A percentile compares a stretch with the other conserved stretches of the same genome.
These are phyloP conservation scores for Pitta sordida DNA, from an alignment of 2,113 vertebrate genomes.

Conservation along the genomic window DNA sequence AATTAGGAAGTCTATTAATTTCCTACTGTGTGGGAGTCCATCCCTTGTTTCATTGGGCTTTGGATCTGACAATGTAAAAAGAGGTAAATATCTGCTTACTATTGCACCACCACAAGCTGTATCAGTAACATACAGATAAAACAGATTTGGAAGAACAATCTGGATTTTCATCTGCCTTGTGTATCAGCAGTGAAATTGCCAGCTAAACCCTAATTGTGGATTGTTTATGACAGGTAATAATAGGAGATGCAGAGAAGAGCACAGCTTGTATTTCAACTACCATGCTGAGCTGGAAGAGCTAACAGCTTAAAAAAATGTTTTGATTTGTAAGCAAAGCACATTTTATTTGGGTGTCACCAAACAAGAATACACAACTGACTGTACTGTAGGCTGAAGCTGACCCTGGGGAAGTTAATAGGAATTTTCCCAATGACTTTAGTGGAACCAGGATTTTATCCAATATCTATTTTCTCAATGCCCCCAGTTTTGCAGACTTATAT, in stretches of 20 bases:
- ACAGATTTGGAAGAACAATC: not conserved
- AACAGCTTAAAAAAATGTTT: not conserved
- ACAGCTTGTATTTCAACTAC: constrained; percentile 27
- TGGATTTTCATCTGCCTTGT: not conserved
- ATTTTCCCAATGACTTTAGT: not conserved
- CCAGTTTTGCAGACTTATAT: not conserved
- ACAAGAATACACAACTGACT: not conserved
- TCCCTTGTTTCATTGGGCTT: not conserved
- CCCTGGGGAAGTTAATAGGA: not conserved
- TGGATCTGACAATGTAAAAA: not conserved
- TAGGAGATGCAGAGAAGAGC: constrained; percentile 10
- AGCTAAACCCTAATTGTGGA: constrained; percentile 35
- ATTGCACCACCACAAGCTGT: not conserved
- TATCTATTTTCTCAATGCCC: not conserved
- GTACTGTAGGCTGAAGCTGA: not conserved
- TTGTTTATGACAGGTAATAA: constrained; percentile 61
- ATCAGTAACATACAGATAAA: not conserved
- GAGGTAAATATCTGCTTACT: not conserved
- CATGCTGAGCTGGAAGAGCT: not conserved
- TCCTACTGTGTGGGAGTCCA: not conserved
- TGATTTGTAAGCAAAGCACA: constrained; percentile 33
- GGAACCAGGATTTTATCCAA: not conserved
- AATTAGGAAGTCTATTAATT: not conserved
- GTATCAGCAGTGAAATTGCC: not conserved
- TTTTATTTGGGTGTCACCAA: constrained; percentile 29